Evolutionary conservation across 2,888 invertebrate species (phyloP).

Genomic region (Allophyes oxyacanthae): DNA sequence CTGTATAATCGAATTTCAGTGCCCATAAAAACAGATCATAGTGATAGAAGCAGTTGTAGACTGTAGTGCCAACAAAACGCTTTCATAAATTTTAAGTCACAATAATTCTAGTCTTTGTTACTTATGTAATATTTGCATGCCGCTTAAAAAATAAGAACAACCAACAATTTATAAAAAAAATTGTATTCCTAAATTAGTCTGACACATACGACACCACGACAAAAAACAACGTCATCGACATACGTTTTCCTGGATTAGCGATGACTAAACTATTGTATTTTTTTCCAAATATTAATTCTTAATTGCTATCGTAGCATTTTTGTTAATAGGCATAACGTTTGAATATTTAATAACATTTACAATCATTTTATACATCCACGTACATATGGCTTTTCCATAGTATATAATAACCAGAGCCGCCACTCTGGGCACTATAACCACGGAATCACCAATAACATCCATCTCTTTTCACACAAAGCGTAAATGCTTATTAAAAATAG

Average conservation of each 20-base stretch:
- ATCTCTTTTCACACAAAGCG: constrained; percentile 59
- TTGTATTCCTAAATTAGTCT: too few relatives aligned
- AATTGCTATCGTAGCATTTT: constrained; percentile 2
- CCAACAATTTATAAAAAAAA: too few relatives aligned
- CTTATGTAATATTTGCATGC: too few relatives aligned
- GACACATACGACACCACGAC: too few relatives aligned
- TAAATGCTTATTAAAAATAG: constrained; percentile 44
- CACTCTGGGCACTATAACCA: constrained; percentile 74
- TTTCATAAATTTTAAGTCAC: too few relatives aligned
- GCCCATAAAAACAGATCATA: constrained; percentile 42
- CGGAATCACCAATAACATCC: constrained; percentile 52
- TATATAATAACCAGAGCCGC: constrained; percentile 78
- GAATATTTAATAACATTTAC: constrained; percentile 46
- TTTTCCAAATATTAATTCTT: too few relatives aligned
- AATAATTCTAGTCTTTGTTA: too few relatives aligned
- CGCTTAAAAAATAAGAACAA: too few relatives aligned
- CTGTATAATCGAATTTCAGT: constrained; percentile 4
- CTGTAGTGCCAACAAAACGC: too few relatives aligned
- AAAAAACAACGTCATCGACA: too few relatives aligned
- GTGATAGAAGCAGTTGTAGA: constrained; percentile 35
- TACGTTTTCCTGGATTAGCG: too few relatives aligned
- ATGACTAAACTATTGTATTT: too few relatives aligned
- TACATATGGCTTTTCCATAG: constrained; percentile 53
- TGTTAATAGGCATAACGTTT: constrained; percentile 35
- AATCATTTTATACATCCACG: constrained; percentile 48